Evolutionary conservation across 1,140 invertebrate species (phyloP).

Genomic region (Drosophila ironensis): DNA sequence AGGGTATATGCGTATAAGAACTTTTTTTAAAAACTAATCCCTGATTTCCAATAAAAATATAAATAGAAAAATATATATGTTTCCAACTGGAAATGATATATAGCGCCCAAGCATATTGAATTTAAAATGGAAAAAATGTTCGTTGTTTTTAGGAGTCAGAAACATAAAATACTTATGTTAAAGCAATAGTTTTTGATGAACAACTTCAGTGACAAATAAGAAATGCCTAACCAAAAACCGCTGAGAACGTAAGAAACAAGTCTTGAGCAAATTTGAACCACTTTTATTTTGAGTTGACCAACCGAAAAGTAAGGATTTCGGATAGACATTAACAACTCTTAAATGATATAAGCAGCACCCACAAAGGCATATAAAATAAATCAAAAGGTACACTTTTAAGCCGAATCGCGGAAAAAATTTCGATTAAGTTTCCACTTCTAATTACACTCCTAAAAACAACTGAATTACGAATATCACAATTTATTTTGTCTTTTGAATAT

Average conservation of each 20-base stretch:
- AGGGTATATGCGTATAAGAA: neutral
- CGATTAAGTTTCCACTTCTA: constrained; percentile 45
- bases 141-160: constrained; percentile 81
- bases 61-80: constrained; percentile 43
- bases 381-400: constrained; percentile 24
- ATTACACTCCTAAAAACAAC: constrained; percentile 78
- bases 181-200: no score
- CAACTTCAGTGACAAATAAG: constrained; percentile 77
- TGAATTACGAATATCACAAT: constrained; percentile 79
- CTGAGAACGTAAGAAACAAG: constrained; percentile 64
- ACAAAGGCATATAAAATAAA: constrained; percentile 34
- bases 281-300: constrained; percentile 59
- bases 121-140: constrained; percentile 55
- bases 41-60: constrained; percentile 31
- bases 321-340: constrained; percentile 57
- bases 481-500: constrained; percentile 72
- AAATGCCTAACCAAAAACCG: constrained; percentile 79
- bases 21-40: constrained; percentile 19
- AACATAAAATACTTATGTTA: constrained; percentile 43
- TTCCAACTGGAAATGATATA: no score
- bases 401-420: constrained; percentile 17
- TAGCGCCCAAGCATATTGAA: constrained; percentile 71
- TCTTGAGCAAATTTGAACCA: constrained; percentile 53
- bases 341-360: constrained; percentile 71
- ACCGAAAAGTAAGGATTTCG: constrained; percentile 39